These are phyloP conservation scores for Gadopsis bispinosus DNA, from an alignment of 2,797 vertebrate species.

Conservation along the genomic window DNA sequence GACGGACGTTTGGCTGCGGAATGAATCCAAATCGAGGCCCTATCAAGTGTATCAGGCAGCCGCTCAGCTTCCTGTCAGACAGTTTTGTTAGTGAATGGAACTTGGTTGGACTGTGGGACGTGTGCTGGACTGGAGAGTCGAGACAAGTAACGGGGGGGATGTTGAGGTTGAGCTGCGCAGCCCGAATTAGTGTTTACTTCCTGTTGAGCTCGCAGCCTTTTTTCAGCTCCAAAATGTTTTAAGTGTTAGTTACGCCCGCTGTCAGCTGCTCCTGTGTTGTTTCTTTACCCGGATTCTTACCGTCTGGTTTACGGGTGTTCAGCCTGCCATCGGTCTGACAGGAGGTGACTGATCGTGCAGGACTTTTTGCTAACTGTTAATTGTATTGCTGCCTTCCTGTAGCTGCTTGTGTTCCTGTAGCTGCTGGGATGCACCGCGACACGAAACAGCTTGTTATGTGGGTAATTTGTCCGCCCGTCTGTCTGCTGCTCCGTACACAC, in stretches of 20 bases:
- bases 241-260: neutral
- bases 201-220: neutral
- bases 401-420: too few relatives aligned
- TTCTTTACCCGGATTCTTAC: too few relatives aligned
- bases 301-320: too few relatives aligned
- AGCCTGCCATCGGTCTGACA: too few relatives aligned
- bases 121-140: conserved; percentile 20
- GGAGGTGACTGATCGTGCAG: too few relatives aligned
- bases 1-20: conserved; percentile 22
- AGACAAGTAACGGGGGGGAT: neutral
- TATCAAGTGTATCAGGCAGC: neutral
- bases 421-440: too few relatives aligned
- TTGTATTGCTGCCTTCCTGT: too few relatives aligned
- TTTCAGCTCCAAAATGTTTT: neutral
- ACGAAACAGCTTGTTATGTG: too few relatives aligned
- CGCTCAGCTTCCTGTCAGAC: conserved; percentile 34
- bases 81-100: conserved; percentile 58
- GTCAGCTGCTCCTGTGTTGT: too few relatives aligned
- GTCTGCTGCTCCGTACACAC: too few relatives aligned
- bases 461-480: too few relatives aligned
- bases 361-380: too few relatives aligned
- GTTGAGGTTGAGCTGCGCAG: neutral
- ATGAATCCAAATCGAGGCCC: conserved; percentile 33
- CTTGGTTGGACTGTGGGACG: neutral
- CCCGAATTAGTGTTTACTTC: neutral